These are phyloP conservation scores for Centropus unirufus DNA, from an alignment of 2,113 vertebrate species.

Conservation along the genomic window DNA sequence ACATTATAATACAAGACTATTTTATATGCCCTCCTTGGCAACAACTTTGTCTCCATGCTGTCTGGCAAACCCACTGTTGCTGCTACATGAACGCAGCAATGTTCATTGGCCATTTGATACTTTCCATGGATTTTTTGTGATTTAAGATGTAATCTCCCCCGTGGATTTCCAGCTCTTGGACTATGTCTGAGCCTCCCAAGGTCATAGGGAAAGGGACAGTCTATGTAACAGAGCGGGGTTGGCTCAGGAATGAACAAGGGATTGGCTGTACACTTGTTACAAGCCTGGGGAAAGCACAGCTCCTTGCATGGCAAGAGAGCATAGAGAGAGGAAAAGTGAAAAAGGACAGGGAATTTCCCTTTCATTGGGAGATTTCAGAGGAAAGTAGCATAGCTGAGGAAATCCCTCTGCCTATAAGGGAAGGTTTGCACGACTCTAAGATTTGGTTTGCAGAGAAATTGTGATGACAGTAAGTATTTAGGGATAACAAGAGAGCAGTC, in stretches of 20 bases:
- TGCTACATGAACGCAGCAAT: not conserved
- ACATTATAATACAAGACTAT: conserved; percentile 31
- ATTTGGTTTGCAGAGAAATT: not conserved
- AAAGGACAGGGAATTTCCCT: not conserved
- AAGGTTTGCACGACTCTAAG: not conserved
- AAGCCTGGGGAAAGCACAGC: not conserved
- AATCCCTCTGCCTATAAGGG: not conserved
- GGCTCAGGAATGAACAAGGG: not conserved
- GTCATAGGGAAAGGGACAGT: not conserved
- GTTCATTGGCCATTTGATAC: not conserved
- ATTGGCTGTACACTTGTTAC: not conserved
- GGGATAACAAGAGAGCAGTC: not conserved
- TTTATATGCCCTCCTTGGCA: not conserved
- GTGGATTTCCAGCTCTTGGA: not conserved
- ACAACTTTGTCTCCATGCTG: not conserved
- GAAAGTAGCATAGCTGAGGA: not conserved
- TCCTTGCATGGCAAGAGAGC: not conserved
- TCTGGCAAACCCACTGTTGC: not conserved
- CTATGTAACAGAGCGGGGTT: not conserved
- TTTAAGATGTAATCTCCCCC: not conserved
- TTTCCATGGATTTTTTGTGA: not conserved
- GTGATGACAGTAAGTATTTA: not conserved
- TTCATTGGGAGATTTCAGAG: not conserved
- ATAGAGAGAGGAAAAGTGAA: not conserved
- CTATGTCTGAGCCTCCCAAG: not conserved